A percentile compares a stretch with the other conserved stretches of the same genome.
Conservation (phyloP, 1,140 invertebrate species). For the Drosophila parabipectinata region DNA sequence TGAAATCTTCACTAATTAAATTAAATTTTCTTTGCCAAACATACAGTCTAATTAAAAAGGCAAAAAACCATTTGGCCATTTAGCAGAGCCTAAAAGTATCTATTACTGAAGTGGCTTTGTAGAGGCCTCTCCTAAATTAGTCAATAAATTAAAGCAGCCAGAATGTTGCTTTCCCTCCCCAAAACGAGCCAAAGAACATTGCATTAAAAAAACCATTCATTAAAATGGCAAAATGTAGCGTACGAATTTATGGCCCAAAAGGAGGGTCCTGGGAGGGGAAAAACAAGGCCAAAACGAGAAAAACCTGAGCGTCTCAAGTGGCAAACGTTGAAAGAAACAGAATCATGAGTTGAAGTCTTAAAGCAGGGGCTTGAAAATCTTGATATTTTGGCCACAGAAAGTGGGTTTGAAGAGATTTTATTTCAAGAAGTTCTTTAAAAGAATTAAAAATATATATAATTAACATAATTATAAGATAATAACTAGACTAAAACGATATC, state of each 20-base stretch:
- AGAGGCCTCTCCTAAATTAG: conserved; percentile 56
- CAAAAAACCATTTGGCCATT: conserved; percentile 55
- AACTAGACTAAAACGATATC: too few relatives aligned
- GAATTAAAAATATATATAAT: background rate
- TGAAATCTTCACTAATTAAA: conserved; percentile 75
- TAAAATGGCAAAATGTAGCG: conserved; percentile 80
- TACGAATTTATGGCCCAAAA: conserved; percentile 65
- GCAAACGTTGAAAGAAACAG: conserved; percentile 22
- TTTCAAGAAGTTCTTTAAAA: background rate
- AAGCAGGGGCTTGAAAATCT: conserved; percentile 7
- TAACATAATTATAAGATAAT: too few relatives aligned
- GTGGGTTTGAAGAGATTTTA: background rate
- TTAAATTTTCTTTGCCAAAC: conserved; percentile 48
- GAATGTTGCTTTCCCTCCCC: conserved; percentile 28
- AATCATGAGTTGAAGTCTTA: conserved; percentile 20
- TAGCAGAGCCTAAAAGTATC: conserved; percentile 62
- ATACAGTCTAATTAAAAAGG: conserved; percentile 36
- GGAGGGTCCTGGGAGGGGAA: background rate
- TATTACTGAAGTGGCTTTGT: conserved; percentile 45
- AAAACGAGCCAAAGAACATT: conserved; percentile 77
- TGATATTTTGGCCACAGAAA: conserved; percentile 1
- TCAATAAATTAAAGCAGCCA: conserved; percentile 72
- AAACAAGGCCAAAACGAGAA: background rate
- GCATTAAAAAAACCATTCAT: conserved; percentile 82
- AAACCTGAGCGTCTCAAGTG: conserved; percentile 52